Evolutionary conservation across 1,140 invertebrate species (phyloP).

Genomic region (Rhagoletis zephyria): DNA sequence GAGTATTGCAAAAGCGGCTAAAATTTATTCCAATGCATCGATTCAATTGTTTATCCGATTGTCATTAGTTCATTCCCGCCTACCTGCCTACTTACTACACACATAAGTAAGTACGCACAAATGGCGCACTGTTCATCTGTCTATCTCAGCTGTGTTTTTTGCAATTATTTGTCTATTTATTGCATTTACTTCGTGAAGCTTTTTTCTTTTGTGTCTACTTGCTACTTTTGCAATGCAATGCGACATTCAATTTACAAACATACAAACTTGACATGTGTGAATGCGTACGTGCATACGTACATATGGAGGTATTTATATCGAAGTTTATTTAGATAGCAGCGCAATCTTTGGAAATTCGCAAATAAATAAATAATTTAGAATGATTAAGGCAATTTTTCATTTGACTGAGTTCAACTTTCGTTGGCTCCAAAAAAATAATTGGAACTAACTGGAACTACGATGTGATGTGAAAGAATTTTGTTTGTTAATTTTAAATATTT

Average conservation of each 20-base stretch:
- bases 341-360: background rate
- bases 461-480: no score
- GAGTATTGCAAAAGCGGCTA: background rate
- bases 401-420: background rate
- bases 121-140: background rate
- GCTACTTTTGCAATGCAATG: background rate
- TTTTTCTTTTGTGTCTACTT: background rate
- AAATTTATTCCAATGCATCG: background rate
- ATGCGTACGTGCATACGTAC: no score
- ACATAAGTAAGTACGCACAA: background rate
- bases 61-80: background rate
- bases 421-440: background rate
- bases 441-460: no score
- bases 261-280: no score
- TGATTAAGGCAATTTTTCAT: background rate
- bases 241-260: background rate
- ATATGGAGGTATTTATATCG: no score
- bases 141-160: background rate
- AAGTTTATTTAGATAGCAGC: background rate
- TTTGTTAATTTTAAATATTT: no score
- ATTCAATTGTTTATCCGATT: conserved; percentile 9
- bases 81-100: background rate
- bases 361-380: background rate
- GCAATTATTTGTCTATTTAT: conserved; percentile 6
- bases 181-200: background rate